Percentiles rank a stretch among this genome's conserved stretches.
phyloP scores from a whole-genome alignment of 2,888 invertebrate species.

The Troides oblongomaculatus region DNA sequence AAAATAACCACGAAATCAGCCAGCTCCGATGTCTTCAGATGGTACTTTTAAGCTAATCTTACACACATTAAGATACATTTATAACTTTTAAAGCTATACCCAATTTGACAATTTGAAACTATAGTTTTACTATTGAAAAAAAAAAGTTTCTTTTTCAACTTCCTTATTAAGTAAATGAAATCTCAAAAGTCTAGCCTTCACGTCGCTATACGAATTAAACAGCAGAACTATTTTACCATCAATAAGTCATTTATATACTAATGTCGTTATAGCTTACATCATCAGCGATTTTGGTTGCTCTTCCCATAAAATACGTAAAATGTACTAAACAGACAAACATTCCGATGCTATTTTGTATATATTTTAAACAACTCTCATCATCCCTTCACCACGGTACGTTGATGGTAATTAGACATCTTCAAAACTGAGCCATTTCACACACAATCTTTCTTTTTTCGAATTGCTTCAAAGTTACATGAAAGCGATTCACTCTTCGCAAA shows the following conservation, averaged over 20 bases:
- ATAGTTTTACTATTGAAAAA: too few species aligned
- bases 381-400: neutral
- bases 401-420: neutral
- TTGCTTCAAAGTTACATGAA: constrained; percentile 45
- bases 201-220: too few species aligned
- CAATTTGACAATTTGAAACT: neutral
- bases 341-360: neutral
- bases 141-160: too few species aligned
- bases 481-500: constrained; percentile 72
- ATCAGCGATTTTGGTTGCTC: too few species aligned
- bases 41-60: neutral
- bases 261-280: too few species aligned
- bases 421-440: neutral
- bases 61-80: neutral
- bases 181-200: too few species aligned
- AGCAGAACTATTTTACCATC: too few species aligned
- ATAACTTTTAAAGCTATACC: neutral
- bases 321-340: too few species aligned
- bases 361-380: neutral
- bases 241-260: too few species aligned
- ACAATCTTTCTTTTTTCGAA: neutral
- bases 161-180: too few species aligned
- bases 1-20: neutral
- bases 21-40: neutral
- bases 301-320: too few species aligned